Evolutionary conservation across 2,113 vertebrate species (phyloP), one percentile per base, ranked within the genome.

Genomic region (Amblyopsis rosae): DNA sequence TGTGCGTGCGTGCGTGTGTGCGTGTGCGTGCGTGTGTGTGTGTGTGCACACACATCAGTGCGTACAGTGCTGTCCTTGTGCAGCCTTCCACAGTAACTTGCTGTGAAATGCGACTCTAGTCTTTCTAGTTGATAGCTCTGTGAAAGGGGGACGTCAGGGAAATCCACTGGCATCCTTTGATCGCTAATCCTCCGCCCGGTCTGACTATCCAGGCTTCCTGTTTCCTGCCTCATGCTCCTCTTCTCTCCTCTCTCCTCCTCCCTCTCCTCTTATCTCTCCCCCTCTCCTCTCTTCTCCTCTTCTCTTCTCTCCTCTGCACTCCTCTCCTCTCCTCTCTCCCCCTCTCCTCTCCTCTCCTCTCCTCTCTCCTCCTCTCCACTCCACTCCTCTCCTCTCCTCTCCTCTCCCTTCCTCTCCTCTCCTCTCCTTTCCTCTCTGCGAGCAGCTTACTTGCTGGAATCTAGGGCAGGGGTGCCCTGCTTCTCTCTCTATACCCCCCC

Each of bases 161-260:
- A 75, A 75, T 77, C 84, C 65, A 54, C 65, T 80, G 56, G 80
- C 79, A 81, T 69, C 72, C 83, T 88, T 87, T 86, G 82, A 88
- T 87, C 85, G 70, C 79, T 79, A 88, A 87, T 86, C 88, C 83
- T 78, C 77, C 77, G 83, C 73, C 85, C 80, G 86, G 82, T 71
- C 60, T 7, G 16, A 17, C 45, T 77, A 68, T 81, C 82, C 80
- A 71, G 86, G 83, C 74, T 81, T 57, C 26, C 9, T 33, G 33
- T 3, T 41, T 12, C 41, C 12, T 13, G 32, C 15, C 32, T 59
- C 57, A 11, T 32, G 32, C 12, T 59, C 57, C 8, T n/a, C 35
- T 60, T 16, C 16, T 60, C 47, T 53, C 32, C 33, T 61, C 35
- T 1, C 48, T 75, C n/a, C n/a, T n/a, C n/a, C n/a, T n/a, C n/a